These are phyloP conservation scores for Athalia cordata DNA, from an alignment of 2,888 invertebrate species.

Conservation along the genomic window DNA sequence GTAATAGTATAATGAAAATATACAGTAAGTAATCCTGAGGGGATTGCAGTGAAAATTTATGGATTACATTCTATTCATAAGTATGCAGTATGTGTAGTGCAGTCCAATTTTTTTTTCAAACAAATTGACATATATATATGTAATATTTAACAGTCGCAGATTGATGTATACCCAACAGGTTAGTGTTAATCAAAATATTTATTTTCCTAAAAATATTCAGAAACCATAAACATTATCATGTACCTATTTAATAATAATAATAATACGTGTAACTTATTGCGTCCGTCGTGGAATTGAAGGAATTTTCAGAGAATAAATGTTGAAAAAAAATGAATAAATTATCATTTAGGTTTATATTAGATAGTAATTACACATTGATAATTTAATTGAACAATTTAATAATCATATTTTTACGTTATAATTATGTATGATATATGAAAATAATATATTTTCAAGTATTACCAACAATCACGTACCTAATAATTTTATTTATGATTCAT, in stretches of 20 bases:
- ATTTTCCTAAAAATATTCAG: conserved; percentile 32
- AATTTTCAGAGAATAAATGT: not conserved
- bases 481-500: conserved; percentile 39
- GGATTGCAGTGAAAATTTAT: not conserved
- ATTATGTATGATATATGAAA: not conserved
- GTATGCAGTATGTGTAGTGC: not conserved
- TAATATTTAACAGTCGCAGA: not conserved
- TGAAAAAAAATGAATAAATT: not conserved
- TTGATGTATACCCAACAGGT: not conserved
- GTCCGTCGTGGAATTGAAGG: not conserved
- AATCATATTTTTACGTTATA: not conserved
- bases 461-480: conserved; percentile 35
- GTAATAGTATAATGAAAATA: not conserved
- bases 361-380: not conserved
- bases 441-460: conserved; percentile 28
- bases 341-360: no score
- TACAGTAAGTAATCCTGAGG: not conserved
- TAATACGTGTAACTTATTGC: conserved; percentile 5
- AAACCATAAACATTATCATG: not conserved
- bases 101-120: conserved; percentile 1
- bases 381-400: not conserved
- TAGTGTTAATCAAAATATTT: conserved; percentile 47
- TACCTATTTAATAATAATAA: not conserved
- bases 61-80: not conserved
- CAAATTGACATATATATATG: conserved; percentile 2